Evolutionary conservation across 2,113 vertebrate species (phyloP), one percentile per base, ranked within the genome.

Genomic region (Phyllostomus hastatus): DNA sequence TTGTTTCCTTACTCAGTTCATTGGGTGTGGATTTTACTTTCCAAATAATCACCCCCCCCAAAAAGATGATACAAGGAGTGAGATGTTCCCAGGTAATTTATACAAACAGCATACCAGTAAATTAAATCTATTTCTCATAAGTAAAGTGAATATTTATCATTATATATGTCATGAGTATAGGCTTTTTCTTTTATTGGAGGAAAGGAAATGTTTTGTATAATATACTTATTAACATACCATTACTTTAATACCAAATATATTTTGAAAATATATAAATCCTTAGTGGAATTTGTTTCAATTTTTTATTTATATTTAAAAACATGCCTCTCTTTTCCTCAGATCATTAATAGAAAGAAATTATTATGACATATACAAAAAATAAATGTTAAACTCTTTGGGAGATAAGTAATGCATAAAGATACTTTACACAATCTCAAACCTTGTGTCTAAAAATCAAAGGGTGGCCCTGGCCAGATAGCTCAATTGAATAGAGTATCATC

Each of bases 1-100:
- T 59, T 88, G 28, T 90, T 89, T 83, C 67, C 54, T 80, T 75
- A 88, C 67, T 94, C 79, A 95, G 69, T 91, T 94, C n/a, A 38
- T 59, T 54, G 43, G 24, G 5, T 52, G 4, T 61, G 26, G 54
- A 57, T 95, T 92, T 88, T 94, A 73, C 72, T 88, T 92, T 92
- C 86, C n/a, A 95, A 75, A 14, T 82, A 90, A 64, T n/a, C 2
- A 10, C 3, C 67, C 43, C 43, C 3, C 9, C 1, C 26, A 0
- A 16, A 57, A 69, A 69, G 46, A 57, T 57, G 7, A 72, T 22
- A 22, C 84, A 46, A 85, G 3, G 16, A 84, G 3, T 92, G 50
- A 92, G 24, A 52, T 59, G 16, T 16, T 89, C 46, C 48, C 14
- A 91, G 10, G 59, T 72, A 91, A 86, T 69, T 91, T 96, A 76